phyloP scores from a whole-genome alignment of 2,113 vertebrate species.

The Bagarius yarrelli region DNA sequence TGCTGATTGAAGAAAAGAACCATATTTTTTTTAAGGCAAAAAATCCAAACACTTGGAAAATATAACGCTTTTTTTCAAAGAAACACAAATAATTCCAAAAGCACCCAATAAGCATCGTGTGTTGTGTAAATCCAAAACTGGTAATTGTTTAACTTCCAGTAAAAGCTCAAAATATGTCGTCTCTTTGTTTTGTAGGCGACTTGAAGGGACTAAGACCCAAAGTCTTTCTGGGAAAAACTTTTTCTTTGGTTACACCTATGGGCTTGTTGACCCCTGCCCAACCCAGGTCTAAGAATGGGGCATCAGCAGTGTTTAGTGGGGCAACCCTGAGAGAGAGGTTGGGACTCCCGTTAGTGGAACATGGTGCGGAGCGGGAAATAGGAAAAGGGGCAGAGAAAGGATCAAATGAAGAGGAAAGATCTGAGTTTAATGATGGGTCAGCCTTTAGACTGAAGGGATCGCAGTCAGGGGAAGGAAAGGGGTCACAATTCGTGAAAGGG shows the following conservation, averaged over 20 bases:
- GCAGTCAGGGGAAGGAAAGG: conserved; percentile 74
- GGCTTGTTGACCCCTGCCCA: conserved; percentile 59
- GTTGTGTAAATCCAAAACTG: not conserved
- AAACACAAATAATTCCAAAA: not conserved
- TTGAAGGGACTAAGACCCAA: conserved; percentile 74
- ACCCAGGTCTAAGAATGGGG: conserved; percentile 68
- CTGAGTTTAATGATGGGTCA: conserved; percentile 55
- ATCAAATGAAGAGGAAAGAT: conserved; percentile 62
- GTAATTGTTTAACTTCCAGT: not conserved
- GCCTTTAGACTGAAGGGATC: conserved; percentile 72
- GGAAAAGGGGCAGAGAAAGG: conserved; percentile 71
- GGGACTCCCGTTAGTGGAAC: conserved; percentile 73
- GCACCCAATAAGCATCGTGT: conserved; percentile 11
- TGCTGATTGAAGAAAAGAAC: not conserved
- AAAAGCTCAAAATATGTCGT: conserved; percentile 67
- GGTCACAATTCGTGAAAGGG: conserved; percentile 77
- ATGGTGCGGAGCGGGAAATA: conserved; percentile 72
- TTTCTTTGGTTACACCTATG: conserved; percentile 69
- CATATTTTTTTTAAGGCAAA: not conserved
- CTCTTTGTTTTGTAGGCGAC: conserved; percentile 66
- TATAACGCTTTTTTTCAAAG: conserved; percentile 22
- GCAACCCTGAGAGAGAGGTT: conserved; percentile 66
- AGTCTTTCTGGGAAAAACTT: conserved; percentile 62
- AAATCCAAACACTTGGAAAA: not conserved
- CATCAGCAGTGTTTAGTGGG: conserved; percentile 66